phyloP scores from a whole-genome alignment of 1,140 invertebrate species.

The Leptoteleia sp. region DNA sequence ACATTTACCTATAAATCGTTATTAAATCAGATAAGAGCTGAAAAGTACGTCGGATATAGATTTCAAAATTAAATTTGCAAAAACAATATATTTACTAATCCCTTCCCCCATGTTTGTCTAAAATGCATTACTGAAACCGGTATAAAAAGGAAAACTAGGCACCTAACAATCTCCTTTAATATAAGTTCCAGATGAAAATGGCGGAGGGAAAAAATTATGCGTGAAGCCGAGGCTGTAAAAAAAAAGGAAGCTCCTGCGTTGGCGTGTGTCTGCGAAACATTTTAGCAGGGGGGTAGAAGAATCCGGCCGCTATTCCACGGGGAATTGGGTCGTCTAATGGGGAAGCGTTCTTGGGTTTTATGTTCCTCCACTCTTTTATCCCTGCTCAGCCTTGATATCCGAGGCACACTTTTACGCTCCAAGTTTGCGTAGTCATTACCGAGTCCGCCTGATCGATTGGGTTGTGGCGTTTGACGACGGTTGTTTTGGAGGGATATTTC shows the following conservation, averaged over 20 bases:
- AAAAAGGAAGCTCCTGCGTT: conserved; percentile 25
- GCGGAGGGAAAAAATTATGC: conserved; percentile 28
- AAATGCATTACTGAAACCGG: too few species aligned
- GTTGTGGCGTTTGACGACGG: conserved; percentile 21
- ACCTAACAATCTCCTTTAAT: conserved; percentile 24
- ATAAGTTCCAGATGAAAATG: conserved; percentile 25
- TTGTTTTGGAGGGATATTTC: background rate
- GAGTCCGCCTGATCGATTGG: conserved; percentile 39
- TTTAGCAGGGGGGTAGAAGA: conserved; percentile 42
- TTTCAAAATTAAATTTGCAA: too few species aligned
- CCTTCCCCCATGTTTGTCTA: too few species aligned
- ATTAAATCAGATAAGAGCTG: too few species aligned
- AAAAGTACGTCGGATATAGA: too few species aligned
- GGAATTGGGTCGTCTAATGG: conserved; percentile 70
- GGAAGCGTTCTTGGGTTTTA: conserved; percentile 62
- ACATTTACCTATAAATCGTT: too few species aligned
- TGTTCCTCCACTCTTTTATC: conserved; percentile 35
- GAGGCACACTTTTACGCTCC: conserved; percentile 51
- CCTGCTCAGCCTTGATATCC: conserved; percentile 18
- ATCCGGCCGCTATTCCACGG: conserved; percentile 61
- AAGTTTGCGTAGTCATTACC: conserved; percentile 62
- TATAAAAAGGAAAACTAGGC: conserved; percentile 1
- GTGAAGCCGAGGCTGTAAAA: conserved; percentile 21
- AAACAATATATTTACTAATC: too few species aligned
- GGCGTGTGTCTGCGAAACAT: conserved; percentile 36